Base-by-base conservation (phyloP, 2,888 invertebrate genomes). In the Lasiommata megera region DNA sequence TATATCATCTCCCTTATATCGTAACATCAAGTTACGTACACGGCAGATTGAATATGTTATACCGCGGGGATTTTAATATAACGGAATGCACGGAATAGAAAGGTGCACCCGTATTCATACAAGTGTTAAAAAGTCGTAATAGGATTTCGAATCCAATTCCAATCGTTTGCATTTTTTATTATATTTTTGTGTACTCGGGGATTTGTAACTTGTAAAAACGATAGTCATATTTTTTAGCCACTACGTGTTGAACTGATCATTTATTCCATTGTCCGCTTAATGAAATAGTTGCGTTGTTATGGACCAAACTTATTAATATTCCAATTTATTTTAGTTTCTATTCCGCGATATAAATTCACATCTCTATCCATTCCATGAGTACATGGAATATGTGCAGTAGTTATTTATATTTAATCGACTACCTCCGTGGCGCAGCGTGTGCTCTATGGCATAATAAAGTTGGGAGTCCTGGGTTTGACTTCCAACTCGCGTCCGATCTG, bases 51-150 rank as follows among this genome's bases (percentile, higher is more conserved):
- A 84, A 87, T 84, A 82, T 76, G 77, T 71, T 77, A 77, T 78
- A 80, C 78, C 78, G 76, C 74, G 65, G 68, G 75, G 67, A 74
- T 73, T 87, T 83, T 86, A 87, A 87, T 88, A 86, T 82, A 78
- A 77, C 74, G 76, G 77, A 79, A 80, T 77, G 77, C 74, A 78
- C 72, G 77, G 73, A 76, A 81, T 79, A 74, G 77, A 77, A 80
- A 78, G 70, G 77, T 69, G 67, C 67, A 65, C 55, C 66, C 74
- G 76, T 74, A 75, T 77, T 84, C 85, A 82, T 83, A 83, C 80
- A 79, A 84, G 85, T 83, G 80, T 78, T 82, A 83, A 82, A 82
- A 82, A 84, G 79, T 82, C 78, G 83, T 84, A 83, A 84, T 82
- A 82, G 83, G 84, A 85, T 84, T 85, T 81, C 73, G 70, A 82